phyloP scores from a whole-genome alignment of 1,140 invertebrate genomes.

The Psilanteris sp. region DNA sequence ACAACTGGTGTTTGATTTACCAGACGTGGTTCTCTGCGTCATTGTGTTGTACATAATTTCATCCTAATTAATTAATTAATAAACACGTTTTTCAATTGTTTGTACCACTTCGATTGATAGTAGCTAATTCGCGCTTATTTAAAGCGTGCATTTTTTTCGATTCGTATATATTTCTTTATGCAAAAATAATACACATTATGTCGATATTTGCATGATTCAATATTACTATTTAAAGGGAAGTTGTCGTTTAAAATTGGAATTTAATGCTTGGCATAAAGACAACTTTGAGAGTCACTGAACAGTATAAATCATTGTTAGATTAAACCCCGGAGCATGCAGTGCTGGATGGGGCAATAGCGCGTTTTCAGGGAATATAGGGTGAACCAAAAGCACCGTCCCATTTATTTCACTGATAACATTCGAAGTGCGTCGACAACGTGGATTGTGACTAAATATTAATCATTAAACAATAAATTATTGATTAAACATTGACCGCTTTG shows the following conservation, averaged over 20 bases:
- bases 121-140: no score
- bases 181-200: constrained; percentile 4
- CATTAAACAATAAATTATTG: constrained; percentile 37
- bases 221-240: constrained; percentile 28
- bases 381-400: constrained; percentile 73
- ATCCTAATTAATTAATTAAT: no score
- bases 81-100: no score
- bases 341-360: constrained; percentile 70
- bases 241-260: constrained; percentile 61
- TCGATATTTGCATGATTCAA: constrained; percentile 7
- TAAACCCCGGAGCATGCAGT: constrained; percentile 74
- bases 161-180: constrained; percentile 3
- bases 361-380: constrained; percentile 75
- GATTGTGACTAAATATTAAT: constrained; percentile 52
- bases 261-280: constrained; percentile 45
- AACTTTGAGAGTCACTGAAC: constrained; percentile 73
- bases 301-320: constrained; percentile 78
- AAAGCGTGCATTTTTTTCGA: no score
- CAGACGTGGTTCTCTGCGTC: no score
- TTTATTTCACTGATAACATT: constrained; percentile 68
- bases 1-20: no score
- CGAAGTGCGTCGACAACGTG: constrained; percentile 16
- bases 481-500: neutral
- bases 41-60: no score
- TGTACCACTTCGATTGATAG: no score